phyloP scores from a whole-genome alignment of 1,140 invertebrate species.

The Nasonia giraulti region DNA sequence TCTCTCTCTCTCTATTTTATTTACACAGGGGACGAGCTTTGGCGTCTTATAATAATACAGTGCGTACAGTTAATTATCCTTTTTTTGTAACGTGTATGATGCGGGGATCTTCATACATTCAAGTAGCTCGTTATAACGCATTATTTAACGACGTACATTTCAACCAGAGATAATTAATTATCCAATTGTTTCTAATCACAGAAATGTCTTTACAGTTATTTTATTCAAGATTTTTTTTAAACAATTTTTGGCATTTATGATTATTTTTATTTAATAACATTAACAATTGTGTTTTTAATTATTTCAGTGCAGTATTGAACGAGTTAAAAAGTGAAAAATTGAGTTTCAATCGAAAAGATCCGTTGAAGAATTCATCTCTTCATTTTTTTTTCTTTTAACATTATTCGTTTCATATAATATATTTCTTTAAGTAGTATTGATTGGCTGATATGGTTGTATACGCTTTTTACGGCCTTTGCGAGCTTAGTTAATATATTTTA shows the following conservation, averaged over 20 bases:
- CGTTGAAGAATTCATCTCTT: slow-evolving; percentile 2
- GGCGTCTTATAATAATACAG: slow-evolving; percentile 20
- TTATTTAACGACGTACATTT: slow-evolving; percentile 29
- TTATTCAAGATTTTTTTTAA: slow-evolving; percentile 33
- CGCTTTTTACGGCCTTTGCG: neutral
- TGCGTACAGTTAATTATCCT: neutral
- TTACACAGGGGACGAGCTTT: slow-evolving; percentile 13
- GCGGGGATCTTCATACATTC: slow-evolving; percentile 11
- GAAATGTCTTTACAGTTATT: slow-evolving; percentile 8
- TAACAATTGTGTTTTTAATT: slow-evolving; percentile 31
- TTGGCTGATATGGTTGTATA: slow-evolving; percentile 41
- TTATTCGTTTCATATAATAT: neutral
- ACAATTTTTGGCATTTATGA: slow-evolving; percentile 18
- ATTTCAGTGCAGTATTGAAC: slow-evolving; percentile 46
- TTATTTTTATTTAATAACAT: slow-evolving; percentile 39
- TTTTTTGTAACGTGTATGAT: slow-evolving; percentile 11
- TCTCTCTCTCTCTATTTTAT: neutral
- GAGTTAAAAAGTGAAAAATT: slow-evolving; percentile 51
- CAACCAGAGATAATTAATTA: slow-evolving; percentile 35
- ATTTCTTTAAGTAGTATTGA: slow-evolving; percentile 29
- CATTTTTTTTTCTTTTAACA: slow-evolving; percentile 1
- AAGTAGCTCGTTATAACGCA: slow-evolving; percentile 6
- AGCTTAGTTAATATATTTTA: neutral
- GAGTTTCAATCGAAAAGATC: slow-evolving; percentile 22
- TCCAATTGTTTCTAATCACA: slow-evolving; percentile 41